phyloP scores from a whole-genome alignment of 53 echinoderm and acorn worm species.

The Paracentrotus lividus region DNA sequence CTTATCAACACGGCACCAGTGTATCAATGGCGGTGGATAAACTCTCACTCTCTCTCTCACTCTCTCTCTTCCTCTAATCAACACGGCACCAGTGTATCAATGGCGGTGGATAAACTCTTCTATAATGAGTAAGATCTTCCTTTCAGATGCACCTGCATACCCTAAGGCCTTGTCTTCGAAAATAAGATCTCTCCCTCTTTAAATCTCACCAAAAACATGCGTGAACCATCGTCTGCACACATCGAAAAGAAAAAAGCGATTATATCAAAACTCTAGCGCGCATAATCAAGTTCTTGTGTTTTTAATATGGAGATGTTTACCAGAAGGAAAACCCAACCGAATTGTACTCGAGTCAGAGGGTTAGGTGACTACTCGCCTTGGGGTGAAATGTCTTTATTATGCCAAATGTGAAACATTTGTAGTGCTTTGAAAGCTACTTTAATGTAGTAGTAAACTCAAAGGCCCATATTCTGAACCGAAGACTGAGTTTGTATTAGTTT shows the following conservation, averaged over 20 bases:
- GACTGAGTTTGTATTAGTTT: too few species aligned
- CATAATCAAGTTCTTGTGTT: constrained; percentile 35
- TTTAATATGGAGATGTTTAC: neutral
- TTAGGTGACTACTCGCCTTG: neutral
- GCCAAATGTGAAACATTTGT: neutral
- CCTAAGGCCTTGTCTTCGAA: constrained; percentile 17
- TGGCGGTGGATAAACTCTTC: constrained; percentile 47
- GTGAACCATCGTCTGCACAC: neutral
- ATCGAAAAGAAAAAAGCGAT: constrained; percentile 1
- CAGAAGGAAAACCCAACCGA: neutral
- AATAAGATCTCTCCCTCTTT: constrained; percentile 53
- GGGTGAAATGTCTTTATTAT: neutral
- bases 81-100: constrained; percentile 25
- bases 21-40: constrained; percentile 44
- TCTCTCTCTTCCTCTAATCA: neutral
- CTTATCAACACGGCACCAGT: neutral
- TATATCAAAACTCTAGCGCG: constrained; percentile 25
- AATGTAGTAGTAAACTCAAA: neutral
- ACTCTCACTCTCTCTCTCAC: neutral
- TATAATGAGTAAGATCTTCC: constrained; percentile 24
- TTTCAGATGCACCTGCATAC: constrained; percentile 35
- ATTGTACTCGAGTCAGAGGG: neutral
- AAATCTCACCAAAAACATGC: constrained; percentile 42
- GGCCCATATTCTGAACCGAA: too few species aligned
- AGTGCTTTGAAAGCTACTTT: neutral